A percentile compares a stretch with the other conserved stretches of the same genome.
phyloP scores from a whole-genome alignment of 2,113 vertebrate genomes.

The Bos javanicus region DNA sequence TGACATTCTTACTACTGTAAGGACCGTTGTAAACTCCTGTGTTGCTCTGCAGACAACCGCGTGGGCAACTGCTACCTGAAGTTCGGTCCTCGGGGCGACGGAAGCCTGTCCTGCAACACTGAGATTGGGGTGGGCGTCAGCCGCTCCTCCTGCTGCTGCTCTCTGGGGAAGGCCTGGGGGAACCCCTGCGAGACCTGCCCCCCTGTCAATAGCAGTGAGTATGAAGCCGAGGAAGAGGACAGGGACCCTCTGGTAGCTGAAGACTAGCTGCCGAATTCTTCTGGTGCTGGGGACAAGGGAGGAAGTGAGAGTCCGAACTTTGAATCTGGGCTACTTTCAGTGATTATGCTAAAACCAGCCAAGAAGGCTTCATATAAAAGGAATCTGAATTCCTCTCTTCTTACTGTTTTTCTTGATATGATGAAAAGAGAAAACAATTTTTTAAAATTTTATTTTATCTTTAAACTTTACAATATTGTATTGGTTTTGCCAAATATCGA shows the following conservation, averaged over 20 bases:
- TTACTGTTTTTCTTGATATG: neutral
- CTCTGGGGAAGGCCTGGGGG: slow-evolving; percentile 87
- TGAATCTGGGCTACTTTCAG: neutral
- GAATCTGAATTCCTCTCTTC: neutral
- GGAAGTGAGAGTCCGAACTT: too few species aligned
- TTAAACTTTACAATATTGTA: too few species aligned
- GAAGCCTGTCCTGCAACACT: slow-evolving; percentile 84
- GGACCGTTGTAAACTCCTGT: neutral
- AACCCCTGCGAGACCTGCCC: slow-evolving; percentile 89
- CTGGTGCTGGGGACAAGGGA: neutral
- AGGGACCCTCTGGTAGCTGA: neutral
- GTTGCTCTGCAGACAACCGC: slow-evolving; percentile 80
- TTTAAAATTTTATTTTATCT: neutral
- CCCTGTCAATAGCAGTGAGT: slow-evolving; percentile 87
- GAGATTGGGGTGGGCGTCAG: slow-evolving; percentile 89
- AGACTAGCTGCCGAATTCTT: neutral
- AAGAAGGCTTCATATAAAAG: neutral
- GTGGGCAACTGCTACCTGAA: slow-evolving; percentile 89
- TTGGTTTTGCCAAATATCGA: too few species aligned
- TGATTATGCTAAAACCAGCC: neutral
- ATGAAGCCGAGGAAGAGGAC: neutral
- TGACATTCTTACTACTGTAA: neutral
- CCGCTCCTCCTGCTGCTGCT: slow-evolving; percentile 90
- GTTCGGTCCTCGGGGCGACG: slow-evolving; percentile 80
- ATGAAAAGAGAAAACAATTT: neutral